Base-by-base conservation (phyloP, 2,113 vertebrate species). In the Peromyscus maniculatus region DNA sequence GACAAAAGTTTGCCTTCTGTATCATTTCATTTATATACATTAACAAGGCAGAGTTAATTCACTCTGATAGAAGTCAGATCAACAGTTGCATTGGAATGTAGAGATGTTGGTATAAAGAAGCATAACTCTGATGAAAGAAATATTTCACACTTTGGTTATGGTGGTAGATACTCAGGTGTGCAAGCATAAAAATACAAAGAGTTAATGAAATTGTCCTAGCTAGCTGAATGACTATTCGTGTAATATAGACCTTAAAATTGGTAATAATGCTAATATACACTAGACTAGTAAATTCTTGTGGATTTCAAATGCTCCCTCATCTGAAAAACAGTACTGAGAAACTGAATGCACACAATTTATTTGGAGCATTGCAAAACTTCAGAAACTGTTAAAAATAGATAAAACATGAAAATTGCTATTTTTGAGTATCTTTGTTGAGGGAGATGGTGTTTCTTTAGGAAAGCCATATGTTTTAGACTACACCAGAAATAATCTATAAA, bases 361-460 rank as follows among this genome's bases (percentile, higher is more conserved):
- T 43, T 89, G 17, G 19, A 84, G 21, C 74, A 77, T 52, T 89
- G 4, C 6, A n/a, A 97, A 72, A 13, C 8, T 24, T 89, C 78
- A 71, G 17, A 67, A 87, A 13, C 3, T 87, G 82, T 59, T 94
- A 33, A 92, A 96, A 94, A 87, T 90, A 93, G 19, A 46, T n/a
- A 31, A 87, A 86, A 64, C 46, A 77, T 49, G 9, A 64, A 88
- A 94, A 89, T 4, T 94, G 33, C 15, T 90, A 17, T 64, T 93
- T 26, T 57, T 82, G 10, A 64, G 15, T 77, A 93, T 95, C 24
- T 8, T 62, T 93, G 74, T 80, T 49, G 55, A 9, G 19, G 31
- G 39, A 77, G 43, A 91, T 22, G 4, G 2, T 91, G 1, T 87
- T 57, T 52, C 62, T 92, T 94, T 93, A 33, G 91, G 31, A 28